Evolutionary conservation across 2,113 vertebrate species (phyloP), one percentile per base, ranked within the genome.

Genomic region (Crotophaga sulcirostris): DNA sequence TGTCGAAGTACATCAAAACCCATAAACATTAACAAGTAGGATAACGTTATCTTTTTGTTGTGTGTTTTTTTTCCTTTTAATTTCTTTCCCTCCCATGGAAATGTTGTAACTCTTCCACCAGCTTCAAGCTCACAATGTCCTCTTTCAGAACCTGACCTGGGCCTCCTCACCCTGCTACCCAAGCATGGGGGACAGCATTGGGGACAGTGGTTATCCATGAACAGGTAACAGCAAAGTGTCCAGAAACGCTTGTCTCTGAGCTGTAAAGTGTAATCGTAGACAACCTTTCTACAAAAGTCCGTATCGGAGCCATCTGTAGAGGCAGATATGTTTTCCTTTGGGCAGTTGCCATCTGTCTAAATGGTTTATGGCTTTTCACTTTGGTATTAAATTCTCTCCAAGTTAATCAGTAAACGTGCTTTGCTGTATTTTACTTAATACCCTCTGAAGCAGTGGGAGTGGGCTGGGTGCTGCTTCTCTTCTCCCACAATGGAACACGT

Each of bases 361-460:
- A 58, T 87, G 82, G 23, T 89, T 92, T 92, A 79, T 89, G 51
- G 74, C 67, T 96, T 91, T 84, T 87, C 73, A 74, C 76, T 74
- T 82, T 1, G 34, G 29, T 82, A 69, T 84, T 89, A 66, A 54
- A 69, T 69, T 77, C 18, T 68, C 87, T 67, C 74, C 54, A 80
- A 51, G 89, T 96, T 96, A 94, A 95, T 94, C 55, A 89, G 67
- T 96, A 96, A 96, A 67, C 23, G 0, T 0, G 6, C 66, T 64
- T 82, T 36, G 31, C 49, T 73, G 26, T 69, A 34, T 94, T 91
- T 60, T 62, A 67, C 52, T 76, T 42, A 33, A 66, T 74, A 67
- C 38, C 26, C 23, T 80, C 31, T 34, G 34, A 74, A 55, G 77
- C 3, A 0, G n/a, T 9, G 2, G n/a, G 40, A 55, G 38, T 0